Evolutionary conservation across 2,113 vertebrate genomes (phyloP).

Genomic region (Dolichotis patagonum): DNA sequence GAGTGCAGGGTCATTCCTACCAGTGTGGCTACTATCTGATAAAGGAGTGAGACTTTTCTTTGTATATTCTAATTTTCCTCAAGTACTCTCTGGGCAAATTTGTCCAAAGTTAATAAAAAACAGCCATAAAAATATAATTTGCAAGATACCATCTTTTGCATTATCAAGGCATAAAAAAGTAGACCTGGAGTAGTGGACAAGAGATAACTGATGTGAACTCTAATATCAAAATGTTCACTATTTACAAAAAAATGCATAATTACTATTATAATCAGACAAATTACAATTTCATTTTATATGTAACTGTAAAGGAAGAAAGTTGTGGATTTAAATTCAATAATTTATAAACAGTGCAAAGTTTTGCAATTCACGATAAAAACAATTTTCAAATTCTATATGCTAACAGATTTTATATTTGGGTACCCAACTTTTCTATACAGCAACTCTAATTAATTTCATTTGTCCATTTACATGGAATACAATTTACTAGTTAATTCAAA

Average conservation of each 20-base stretch:
- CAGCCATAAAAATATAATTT: neutral
- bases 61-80: neutral
- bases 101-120: neutral
- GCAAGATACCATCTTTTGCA: neutral
- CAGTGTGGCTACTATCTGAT: neutral
- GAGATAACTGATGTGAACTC: neutral
- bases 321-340: conserved; percentile 18
- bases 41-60: neutral
- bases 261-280: neutral
- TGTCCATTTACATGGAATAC: neutral
- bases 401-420: neutral
- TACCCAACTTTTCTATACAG: neutral
- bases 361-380: neutral
- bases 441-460: neutral
- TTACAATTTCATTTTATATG: neutral
- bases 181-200: neutral
- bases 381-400: neutral
- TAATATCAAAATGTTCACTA: neutral
- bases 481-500: conserved; percentile 18
- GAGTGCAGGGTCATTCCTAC: neutral
- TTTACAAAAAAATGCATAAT: neutral
- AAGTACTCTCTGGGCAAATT: neutral
- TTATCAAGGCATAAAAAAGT: neutral
- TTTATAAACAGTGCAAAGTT: neutral
- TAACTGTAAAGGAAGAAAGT: neutral